These are phyloP conservation scores for Epizoanthus stellaris DNA, from an alignment of 92 coral and sea anemone genomes.

Conservation along the genomic window DNA sequence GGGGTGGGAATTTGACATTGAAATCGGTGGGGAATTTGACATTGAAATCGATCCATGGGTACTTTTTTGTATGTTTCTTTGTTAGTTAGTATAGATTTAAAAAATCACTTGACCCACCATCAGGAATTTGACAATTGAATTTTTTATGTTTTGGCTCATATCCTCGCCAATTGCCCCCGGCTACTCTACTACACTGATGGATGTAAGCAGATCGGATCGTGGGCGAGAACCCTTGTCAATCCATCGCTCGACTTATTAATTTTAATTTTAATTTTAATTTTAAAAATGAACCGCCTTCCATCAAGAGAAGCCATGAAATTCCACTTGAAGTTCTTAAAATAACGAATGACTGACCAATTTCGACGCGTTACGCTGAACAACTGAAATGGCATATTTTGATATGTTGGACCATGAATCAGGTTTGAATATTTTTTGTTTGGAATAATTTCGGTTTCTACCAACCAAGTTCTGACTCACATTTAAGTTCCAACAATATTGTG, in stretches of 20 bases:
- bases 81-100: background rate
- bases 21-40: no score
- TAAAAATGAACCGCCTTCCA: no score
- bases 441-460: background rate
- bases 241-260: no score
- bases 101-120: background rate
- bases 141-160: no score
- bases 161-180: no score
- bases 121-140: background rate
- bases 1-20: no score
- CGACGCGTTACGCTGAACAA: background rate
- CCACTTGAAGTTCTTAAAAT: background rate
- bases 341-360: background rate
- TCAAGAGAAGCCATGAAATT: background rate
- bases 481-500: background rate
- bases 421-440: constrained; percentile 12
- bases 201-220: no score
- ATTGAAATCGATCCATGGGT: no score
- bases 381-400: constrained; percentile 12
- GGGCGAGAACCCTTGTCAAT: no score
- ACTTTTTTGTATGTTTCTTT: no score
- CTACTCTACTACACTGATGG: no score
- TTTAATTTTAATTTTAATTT: no score
- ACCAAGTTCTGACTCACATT: background rate
- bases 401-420: constrained; percentile 7